Base-by-base conservation (phyloP, 1,140 invertebrate genomes). In the Pteromalus puparum region DNA sequence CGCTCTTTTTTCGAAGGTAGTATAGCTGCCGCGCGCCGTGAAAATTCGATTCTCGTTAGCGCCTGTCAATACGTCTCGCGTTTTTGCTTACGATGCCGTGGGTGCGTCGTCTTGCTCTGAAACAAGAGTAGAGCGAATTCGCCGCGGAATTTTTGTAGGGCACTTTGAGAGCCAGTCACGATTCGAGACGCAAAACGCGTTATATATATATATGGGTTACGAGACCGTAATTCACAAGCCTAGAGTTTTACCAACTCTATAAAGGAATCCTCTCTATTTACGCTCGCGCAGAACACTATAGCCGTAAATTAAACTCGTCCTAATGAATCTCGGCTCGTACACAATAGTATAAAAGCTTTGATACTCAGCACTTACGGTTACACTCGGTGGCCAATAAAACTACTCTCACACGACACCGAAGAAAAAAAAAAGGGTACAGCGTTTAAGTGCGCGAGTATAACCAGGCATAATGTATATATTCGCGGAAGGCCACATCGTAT, bases 31-130 rank as follows among this genome's bases (percentile, higher is more conserved):
- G 13, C 70, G 21, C 42, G 18, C 83, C 76, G 78, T 85, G 78
- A 81, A 76, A 85, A 85, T 81, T 82, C 74, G 74, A 85, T 85
- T 85, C 79, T 85, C 26, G 74, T 85, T 85, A 85, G 84, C 74
- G 84, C 53, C 28, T 81, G 53, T 79, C 76, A 77, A 77, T 82
- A 26, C 72, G 34, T 34, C 34, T 28, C 34, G 72, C 18, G 72
- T 30, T 38, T 34, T 74, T 34, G 28, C 72, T n/a, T n/a, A n/a
- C 53, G 53, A 61, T 61, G 18, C 18, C 21, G 18, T 53, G 34
- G 48, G 48, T 61, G 53, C 53, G 53, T 61, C 48, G 48, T 2
- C 18, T 9, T 48, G 15, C 46, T 48, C 26, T 3, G 53, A 68
- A 38, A 26, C n/a, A 42, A 68, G 7, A 79, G 61, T 38, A 46